A percentile compares a stretch with the other conserved stretches of the same genome.
Evolutionary conservation across 2,888 invertebrate genomes (phyloP).

Genomic region (Idaea biselata): DNA sequence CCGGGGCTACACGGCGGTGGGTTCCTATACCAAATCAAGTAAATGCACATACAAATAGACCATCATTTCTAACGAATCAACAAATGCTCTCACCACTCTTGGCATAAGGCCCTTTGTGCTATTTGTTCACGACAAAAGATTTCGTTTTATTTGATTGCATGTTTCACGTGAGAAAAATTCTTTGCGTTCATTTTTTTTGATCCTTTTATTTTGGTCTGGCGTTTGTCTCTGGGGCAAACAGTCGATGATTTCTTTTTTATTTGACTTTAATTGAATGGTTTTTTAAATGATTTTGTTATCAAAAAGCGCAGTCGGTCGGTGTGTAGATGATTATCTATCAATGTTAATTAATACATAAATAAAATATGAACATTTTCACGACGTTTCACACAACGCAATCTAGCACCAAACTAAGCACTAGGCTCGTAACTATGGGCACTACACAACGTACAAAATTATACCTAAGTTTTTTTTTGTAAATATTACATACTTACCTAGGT

Average conservation of each 20-base stretch:
- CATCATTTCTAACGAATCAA: constrained; percentile 29
- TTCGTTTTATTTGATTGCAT: constrained; percentile 29
- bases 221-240: constrained; percentile 4
- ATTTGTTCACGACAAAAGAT: constrained; percentile 31
- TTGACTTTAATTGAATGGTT: background rate
- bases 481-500: too few relatives aligned
- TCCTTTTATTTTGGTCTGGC: constrained; percentile 13
- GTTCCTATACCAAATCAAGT: background rate
- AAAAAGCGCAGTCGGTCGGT: background rate
- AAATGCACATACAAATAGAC: constrained; percentile 10
- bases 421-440: too few relatives aligned
- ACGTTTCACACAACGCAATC: too few relatives aligned
- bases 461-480: too few relatives aligned
- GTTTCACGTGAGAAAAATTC: constrained; percentile 31
- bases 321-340: background rate
- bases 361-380: too few relatives aligned
- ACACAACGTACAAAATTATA: too few relatives aligned
- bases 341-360: too few relatives aligned
- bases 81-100: background rate
- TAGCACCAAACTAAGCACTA: too few relatives aligned
- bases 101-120: constrained; percentile 24
- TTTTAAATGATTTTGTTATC: background rate
- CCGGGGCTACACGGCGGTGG: too few relatives aligned
- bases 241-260: background rate
- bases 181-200: constrained; percentile 22